Evolutionary conservation across 2,113 vertebrate genomes (phyloP).

Genomic region (Mandrillus leucophaeus): DNA sequence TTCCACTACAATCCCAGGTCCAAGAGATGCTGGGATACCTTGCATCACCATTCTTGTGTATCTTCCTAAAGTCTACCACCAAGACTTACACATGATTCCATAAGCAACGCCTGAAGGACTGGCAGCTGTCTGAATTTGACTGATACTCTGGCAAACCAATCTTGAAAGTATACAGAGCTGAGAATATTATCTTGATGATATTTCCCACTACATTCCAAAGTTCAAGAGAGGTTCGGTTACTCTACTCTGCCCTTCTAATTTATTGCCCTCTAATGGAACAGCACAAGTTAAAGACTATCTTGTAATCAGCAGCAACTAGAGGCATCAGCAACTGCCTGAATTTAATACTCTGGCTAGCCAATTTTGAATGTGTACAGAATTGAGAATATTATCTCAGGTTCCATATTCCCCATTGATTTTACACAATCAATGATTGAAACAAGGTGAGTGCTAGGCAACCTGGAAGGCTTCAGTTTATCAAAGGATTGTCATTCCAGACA

Average conservation of each 20-base stretch:
- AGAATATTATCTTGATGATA: constrained; percentile 66
- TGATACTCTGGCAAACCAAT: constrained; percentile 35
- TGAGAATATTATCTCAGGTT: constrained; percentile 72
- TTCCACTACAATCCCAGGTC: background rate
- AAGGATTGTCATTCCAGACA: constrained; percentile 76
- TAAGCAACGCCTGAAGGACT: background rate
- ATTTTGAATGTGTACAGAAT: constrained; percentile 54
- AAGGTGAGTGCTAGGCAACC: constrained; percentile 76
- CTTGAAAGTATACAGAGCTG: constrained; percentile 38
- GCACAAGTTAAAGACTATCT: background rate
- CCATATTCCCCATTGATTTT: constrained; percentile 79
- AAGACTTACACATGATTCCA: background rate
- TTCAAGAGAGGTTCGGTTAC: background rate
- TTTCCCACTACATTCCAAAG: constrained; percentile 35
- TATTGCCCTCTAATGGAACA: background rate
- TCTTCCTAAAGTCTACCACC: background rate
- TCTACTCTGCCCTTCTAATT: background rate
- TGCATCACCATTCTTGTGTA: background rate
- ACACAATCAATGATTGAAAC: constrained; percentile 76
- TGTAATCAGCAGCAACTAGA: background rate
- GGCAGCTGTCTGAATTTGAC: background rate
- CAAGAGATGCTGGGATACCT: background rate
- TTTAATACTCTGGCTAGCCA: constrained; percentile 48
- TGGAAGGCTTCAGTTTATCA: constrained; percentile 77
- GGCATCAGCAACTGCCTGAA: background rate